These are phyloP conservation scores for Poecile montanus DNA, from an alignment of 2,797 vertebrate genomes.

Conservation along the genomic window DNA sequence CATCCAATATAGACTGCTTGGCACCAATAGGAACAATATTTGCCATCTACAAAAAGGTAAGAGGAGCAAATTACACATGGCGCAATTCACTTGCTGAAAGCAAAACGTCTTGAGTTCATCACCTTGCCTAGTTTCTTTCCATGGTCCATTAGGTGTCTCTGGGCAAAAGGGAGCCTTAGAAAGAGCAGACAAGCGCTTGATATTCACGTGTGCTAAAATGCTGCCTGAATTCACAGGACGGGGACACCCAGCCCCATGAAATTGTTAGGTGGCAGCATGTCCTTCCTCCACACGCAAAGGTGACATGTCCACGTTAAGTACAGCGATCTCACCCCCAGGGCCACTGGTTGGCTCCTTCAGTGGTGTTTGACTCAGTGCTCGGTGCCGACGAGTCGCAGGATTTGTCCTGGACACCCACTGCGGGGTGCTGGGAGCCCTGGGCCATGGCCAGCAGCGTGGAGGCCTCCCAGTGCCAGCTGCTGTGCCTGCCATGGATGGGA, in stretches of 20 bases:
- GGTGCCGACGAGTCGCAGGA: rapidly evolving
- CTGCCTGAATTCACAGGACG: neutral
- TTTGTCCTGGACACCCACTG: rapidly evolving
- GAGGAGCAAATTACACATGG: neutral
- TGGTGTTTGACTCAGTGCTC: rapidly evolving
- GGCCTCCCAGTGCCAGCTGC: rapidly evolving
- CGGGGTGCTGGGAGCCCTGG: rapidly evolving
- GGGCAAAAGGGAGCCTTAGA: neutral
- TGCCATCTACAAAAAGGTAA: constrained; percentile 93
- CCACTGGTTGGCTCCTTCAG: neutral
- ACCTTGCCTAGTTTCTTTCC: neutral
- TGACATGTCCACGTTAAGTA: no score
- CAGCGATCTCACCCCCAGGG: neutral
- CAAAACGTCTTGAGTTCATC: neutral
- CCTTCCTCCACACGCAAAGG: neutral
- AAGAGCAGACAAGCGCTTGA: neutral
- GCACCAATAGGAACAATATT: constrained; percentile 97
- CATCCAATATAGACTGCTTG: constrained; percentile 97
- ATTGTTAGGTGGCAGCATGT: neutral
- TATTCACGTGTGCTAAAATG: neutral
- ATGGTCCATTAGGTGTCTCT: neutral
- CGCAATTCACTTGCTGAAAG: neutral
- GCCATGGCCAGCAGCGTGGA: rapidly evolving
- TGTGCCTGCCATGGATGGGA: rapidly evolving
- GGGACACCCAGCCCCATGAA: neutral